Evolutionary conservation across 2,113 vertebrate species (phyloP), one percentile per base, ranked within the genome.

Genomic region (Diglossa brunneiventris): DNA sequence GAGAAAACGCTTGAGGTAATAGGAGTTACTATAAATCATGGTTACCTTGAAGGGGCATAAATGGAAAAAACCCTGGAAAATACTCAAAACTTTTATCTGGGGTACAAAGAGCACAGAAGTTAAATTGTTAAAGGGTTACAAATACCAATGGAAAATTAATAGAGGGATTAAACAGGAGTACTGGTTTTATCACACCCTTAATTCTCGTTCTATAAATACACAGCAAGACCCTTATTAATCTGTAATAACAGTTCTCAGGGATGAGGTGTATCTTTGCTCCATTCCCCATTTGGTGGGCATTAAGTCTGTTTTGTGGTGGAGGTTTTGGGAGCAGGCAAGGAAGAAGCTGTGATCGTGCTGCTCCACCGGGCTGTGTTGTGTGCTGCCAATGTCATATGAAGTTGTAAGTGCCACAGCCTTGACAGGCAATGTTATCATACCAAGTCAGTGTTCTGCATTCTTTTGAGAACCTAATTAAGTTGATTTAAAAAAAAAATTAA

Each of bases 281-380:
- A 1, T 69, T 61, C 20, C 6, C 63, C 7, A 2, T 66, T 23
- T 56, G 30, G 28, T 23, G 15, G 35, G 13, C 4, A 3, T n/a
- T 58, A 31, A 41, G 18, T 41, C 39, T 59, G 24, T 44, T 75
- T 75, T 56, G 27, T 72, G 52, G 21, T 53, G 42, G 46, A 39
- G 15, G 27, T 69, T 58, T 86, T 3, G 1, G 76, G 50, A 78
- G 39, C 33, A 50, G 13, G 30, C 2, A 3, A 37, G 26, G 64
- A 78, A 59, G 47, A 47, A 55, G 47, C 24, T 7, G 5, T 21
- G 37, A 55, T 80, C 13, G 28, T 0, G 0, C 31, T 30, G 27
- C 23, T 63, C 17, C 33, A 55, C 11, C 0, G 0, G 33, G n/a
- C 50, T 74, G 30, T 8, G 22, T 26, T 83, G 28, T 1, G 0